Conservation (phyloP, 1,140 invertebrate species). For the Delia radicum region DNA sequence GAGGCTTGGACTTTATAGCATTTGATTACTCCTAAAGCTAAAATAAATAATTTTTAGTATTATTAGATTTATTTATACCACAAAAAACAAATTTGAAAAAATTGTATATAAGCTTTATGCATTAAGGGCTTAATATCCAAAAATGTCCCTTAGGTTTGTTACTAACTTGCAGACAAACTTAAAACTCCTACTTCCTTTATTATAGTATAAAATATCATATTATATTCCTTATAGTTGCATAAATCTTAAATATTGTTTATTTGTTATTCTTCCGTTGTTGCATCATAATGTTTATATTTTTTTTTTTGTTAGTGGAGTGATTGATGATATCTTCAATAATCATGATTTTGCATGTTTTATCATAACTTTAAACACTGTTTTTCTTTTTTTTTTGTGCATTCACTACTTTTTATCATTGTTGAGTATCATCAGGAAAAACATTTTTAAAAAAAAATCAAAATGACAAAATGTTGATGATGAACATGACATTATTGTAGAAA, state of each 20-base stretch:
- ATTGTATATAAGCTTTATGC: no score
- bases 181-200: background rate
- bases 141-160: no score
- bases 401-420: background rate
- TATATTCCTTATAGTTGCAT: background rate
- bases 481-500: background rate
- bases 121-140: no score
- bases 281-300: background rate
- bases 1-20: no score
- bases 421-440: background rate
- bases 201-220: background rate
- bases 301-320: background rate
- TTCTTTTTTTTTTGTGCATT: background rate
- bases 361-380: background rate
- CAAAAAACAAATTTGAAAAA: no score
- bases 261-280: background rate
- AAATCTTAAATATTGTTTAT: background rate
- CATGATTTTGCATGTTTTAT: background rate
- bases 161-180: background rate
- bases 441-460: background rate
- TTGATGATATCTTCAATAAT: conserved; percentile 1
- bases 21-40: no score
- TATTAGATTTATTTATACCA: no score
- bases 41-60: no score
- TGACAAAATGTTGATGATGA: background rate